Conservation (phyloP, 2,888 invertebrate genomes). For the Drosophila monieri region DNA sequence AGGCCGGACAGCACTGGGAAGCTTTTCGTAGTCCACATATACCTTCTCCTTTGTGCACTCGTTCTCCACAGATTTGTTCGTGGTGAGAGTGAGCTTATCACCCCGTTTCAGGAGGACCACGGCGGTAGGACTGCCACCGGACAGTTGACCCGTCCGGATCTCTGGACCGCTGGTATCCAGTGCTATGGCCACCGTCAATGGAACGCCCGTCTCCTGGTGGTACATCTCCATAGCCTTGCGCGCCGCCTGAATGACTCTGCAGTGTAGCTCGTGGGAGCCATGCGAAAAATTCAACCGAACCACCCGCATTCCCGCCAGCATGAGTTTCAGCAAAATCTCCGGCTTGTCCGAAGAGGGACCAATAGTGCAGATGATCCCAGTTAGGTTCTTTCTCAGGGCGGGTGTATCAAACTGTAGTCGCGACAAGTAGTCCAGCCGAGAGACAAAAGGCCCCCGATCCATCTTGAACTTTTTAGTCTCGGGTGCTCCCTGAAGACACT, state of each 20-base stretch:
- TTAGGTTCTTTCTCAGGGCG: conserved; percentile 92
- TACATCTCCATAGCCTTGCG: conserved; percentile 92
- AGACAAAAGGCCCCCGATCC: conserved; percentile 67
- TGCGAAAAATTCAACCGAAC: conserved; percentile 98
- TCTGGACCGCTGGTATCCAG: conserved; percentile 99
- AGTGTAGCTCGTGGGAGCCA: conserved; percentile 96
- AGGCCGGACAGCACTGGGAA: conserved; percentile 93
- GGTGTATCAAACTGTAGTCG: conserved; percentile 95
- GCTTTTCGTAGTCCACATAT: conserved; percentile 96
- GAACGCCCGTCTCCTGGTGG: conserved; percentile 88
- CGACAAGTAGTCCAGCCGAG: conserved; percentile 96
- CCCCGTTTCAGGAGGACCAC: conserved; percentile 95
- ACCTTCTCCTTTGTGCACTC: conserved; percentile 90
- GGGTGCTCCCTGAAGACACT: background rate
- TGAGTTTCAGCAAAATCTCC: conserved; percentile 93
- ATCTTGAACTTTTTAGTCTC: background rate
- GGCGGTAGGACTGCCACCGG: conserved; percentile 91
- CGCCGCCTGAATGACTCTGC: conserved; percentile 93
- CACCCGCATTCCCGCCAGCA: conserved; percentile 97
- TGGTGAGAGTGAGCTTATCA: conserved; percentile 92
- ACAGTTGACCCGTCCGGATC: conserved; percentile 96
- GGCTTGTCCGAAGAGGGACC: conserved; percentile 93
- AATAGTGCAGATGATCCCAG: conserved; percentile 99
- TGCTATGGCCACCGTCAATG: conserved; percentile 95
- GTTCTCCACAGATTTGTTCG: conserved; percentile 90